phyloP scores from a whole-genome alignment of 1,140 invertebrate species.

The Ips typographus region DNA sequence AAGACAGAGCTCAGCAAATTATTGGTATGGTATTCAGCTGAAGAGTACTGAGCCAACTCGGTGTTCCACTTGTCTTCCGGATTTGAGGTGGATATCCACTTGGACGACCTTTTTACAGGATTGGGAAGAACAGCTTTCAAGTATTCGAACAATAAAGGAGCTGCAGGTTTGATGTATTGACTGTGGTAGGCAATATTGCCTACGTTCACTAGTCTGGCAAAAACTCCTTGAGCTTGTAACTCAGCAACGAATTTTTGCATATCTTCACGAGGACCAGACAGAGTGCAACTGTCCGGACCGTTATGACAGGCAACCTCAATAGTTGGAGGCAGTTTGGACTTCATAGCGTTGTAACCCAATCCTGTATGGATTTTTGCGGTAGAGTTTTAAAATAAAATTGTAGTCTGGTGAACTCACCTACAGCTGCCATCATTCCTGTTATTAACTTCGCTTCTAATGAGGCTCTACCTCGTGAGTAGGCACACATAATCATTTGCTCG shows the following conservation, averaged over 20 bases:
- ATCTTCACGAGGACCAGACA: constrained; percentile 77
- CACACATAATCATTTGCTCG: constrained; percentile 79
- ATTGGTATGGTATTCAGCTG: constrained; percentile 91
- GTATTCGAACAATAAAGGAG: constrained; percentile 71
- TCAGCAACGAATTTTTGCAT: constrained; percentile 70
- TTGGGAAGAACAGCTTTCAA: constrained; percentile 70
- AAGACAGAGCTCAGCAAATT: constrained; percentile 83
- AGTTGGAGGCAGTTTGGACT: constrained; percentile 61
- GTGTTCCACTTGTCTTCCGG: constrained; percentile 76
- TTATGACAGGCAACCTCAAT: constrained; percentile 88
- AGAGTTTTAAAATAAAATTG: constrained; percentile 10
- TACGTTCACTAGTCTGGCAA: constrained; percentile 79
- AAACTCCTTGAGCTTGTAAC: constrained; percentile 72
- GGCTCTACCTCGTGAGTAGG: constrained; percentile 83
- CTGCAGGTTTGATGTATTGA: constrained; percentile 73
- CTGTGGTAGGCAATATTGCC: constrained; percentile 86
- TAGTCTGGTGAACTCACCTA: constrained; percentile 55
- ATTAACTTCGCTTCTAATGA: constrained; percentile 77
- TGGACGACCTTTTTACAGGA: constrained; percentile 68
- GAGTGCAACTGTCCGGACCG: constrained; percentile 77
- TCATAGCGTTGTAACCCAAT: constrained; percentile 54
- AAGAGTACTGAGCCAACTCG: constrained; percentile 67
- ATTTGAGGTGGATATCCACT: constrained; percentile 88
- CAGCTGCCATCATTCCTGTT: constrained; percentile 81
- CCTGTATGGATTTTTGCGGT: constrained; percentile 35